Base-by-base conservation (phyloP, 92 coral and sea anemone genomes). In the Chrysogorgia sp. region DNA sequence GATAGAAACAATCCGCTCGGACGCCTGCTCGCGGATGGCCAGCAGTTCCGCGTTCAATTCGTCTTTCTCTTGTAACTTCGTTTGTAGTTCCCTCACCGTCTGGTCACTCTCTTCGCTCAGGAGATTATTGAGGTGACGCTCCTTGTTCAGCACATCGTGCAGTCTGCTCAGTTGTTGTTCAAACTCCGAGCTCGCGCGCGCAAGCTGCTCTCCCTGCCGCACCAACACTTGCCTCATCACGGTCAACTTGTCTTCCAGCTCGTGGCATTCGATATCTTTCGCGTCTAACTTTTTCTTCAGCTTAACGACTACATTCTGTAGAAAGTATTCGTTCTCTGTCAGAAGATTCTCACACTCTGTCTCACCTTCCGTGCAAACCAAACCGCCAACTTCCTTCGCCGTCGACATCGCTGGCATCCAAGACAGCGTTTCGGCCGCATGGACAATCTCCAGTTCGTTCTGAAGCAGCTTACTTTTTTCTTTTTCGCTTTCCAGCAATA, bases 91-190 rank as follows among this genome's bases (percentile, higher is more conserved):
- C 13, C 63, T 74, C 17, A 77, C 49, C 31, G 57, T 59, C 26
- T 66, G 75, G 58, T 86, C 90, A 34, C 90, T 86, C 45, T 86
- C 90, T 8, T 82, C 81, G 43, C 90, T 82, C 53, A 86, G 61
- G 0, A 22, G 34, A 26, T 26, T 71, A 43, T 86, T 86, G 4
- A 68, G 83, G 6, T 86, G 71, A 29, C 84, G 43, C 55, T 86
- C 86, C 55, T 71, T 77, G 0, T 49, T 25, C 0, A 82, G 74
- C 76, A 76, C 14, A 10, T 55, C 17, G 14, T 70, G 67, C 20
- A 82, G 30, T 60, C 66, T 71, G 50, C 71, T 82, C 3, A 62
- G 45, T 15, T 82, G 74, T 24, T 82, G 58, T 23, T 48, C 61
- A n/a, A 80, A 74, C 31, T 72, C 65, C 52, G 59, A 5, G 1